phyloP scores from a whole-genome alignment of 2,888 invertebrate genomes.

The Drosophila nigritarsus region DNA sequence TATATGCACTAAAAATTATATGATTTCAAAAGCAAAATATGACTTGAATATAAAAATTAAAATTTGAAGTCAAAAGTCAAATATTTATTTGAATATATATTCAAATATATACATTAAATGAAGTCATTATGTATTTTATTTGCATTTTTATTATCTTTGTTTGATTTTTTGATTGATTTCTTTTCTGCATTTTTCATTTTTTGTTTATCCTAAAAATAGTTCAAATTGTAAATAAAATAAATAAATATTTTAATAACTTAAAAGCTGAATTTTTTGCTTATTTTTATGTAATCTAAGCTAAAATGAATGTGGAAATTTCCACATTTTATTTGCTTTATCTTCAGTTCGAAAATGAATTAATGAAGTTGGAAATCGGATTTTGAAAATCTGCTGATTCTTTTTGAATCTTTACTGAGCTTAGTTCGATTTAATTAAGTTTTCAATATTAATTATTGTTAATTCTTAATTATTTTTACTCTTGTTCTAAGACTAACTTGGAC shows the following conservation, averaged over 20 bases:
- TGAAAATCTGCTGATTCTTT: fast-evolving
- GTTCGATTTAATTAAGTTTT: background rate
- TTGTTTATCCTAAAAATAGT: background rate
- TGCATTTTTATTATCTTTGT: background rate
- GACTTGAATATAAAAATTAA: background rate
- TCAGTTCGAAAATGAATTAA: fast-evolving
- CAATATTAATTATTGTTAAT: background rate
- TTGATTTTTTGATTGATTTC: background rate
- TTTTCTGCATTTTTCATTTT: background rate
- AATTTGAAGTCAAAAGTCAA: background rate
- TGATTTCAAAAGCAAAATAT: background rate
- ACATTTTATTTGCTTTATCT: no score
- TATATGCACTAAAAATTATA: background rate
- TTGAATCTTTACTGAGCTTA: background rate
- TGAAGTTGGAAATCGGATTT: no score
- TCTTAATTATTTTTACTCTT: background rate
- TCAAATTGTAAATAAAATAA: no score
- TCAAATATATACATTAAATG: background rate
- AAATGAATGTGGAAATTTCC: fast-evolving
- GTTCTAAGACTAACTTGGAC: background rate
- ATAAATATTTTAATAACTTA: fast-evolving
- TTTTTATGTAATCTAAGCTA: no score
- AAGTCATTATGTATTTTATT: background rate
- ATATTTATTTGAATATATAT: background rate
- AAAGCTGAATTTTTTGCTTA: background rate